phyloP scores from a whole-genome alignment of 2,797 vertebrate genomes.

The Cossypha polioptera region DNA sequence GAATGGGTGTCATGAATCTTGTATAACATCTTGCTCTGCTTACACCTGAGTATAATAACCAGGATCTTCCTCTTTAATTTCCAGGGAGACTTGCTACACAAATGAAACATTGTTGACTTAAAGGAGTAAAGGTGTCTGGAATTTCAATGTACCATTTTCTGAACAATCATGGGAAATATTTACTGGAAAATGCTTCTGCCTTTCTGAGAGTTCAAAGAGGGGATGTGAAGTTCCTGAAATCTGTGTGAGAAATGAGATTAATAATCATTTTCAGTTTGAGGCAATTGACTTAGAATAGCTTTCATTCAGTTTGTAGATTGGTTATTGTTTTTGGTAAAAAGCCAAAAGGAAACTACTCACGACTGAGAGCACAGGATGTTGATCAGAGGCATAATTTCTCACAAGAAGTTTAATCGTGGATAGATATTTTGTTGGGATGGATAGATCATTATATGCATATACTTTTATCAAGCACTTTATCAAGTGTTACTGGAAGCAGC shows the following conservation, averaged over 20 bases:
- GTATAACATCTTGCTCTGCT: background rate
- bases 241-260: background rate
- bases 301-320: background rate
- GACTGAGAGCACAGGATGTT: background rate
- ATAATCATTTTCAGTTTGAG: background rate
- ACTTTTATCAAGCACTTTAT: background rate
- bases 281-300: background rate
- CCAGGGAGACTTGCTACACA: slow-evolving; percentile 28
- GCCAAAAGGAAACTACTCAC: background rate
- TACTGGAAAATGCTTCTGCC: slow-evolving; percentile 60
- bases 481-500: background rate
- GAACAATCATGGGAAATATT: slow-evolving; percentile 76
- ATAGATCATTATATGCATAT: background rate
- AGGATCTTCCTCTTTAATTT: slow-evolving; percentile 15
- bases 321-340: background rate
- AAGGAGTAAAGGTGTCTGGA: slow-evolving; percentile 56
- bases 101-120: slow-evolving; percentile 59
- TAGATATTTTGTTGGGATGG: background rate
- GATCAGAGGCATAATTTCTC: background rate
- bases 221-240: slow-evolving; percentile 52
- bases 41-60: background rate
- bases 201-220: slow-evolving; percentile 60
- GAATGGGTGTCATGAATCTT: background rate
- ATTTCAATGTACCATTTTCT: slow-evolving; percentile 35
- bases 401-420: background rate